Base-by-base conservation (phyloP, 1,140 invertebrate genomes). In the Scaptomyza pallida region DNA sequence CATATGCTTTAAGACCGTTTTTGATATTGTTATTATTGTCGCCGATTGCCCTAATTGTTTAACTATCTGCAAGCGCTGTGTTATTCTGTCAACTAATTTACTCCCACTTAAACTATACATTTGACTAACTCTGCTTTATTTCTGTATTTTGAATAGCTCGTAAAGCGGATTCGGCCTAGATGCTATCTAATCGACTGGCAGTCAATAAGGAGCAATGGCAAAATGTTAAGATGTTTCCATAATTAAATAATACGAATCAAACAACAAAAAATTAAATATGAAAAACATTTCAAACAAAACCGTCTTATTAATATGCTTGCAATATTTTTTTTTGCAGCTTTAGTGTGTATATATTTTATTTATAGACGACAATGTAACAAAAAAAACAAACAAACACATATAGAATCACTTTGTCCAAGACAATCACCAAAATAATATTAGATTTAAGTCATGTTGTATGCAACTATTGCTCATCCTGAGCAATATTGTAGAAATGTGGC, bases 401-500 rank as follows among this genome's bases (percentile, higher is more conserved):
- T 30, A 21, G 10, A 13, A 47, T 55, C 3, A 52, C 15, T 12
- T 13, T 13, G 35, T 2, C 35, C 23, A 56, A 33, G 54, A 59
- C 59, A 48, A 63, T 57, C 67, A 57, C 51, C 35, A 64, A 54
- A 16, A 44, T 61, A 45, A 51, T 41, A 40, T 61, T 54, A 41
- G 35, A 77, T 26, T 26, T 35, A 60, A 37, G 54, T 67, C 52
- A 43, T 52, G 62, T 56, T 57, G 35, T 50, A 51, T 9, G 33
- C 12, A 44, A 50, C 21, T 78, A 59, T 26, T 67, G 57, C 3
- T 55, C 47, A 10, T 81, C 86, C 50, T 71, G 63, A 21, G 89
- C 81, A 5, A 82, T 71, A 51, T 89, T 82, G 62, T 85, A 89
- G 55, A 90, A 91, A 67, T 91, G 78, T 13, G 85, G 80, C 89